Conservation (phyloP, 2,888 invertebrate genomes). For the Apamea epomidion region DNA sequence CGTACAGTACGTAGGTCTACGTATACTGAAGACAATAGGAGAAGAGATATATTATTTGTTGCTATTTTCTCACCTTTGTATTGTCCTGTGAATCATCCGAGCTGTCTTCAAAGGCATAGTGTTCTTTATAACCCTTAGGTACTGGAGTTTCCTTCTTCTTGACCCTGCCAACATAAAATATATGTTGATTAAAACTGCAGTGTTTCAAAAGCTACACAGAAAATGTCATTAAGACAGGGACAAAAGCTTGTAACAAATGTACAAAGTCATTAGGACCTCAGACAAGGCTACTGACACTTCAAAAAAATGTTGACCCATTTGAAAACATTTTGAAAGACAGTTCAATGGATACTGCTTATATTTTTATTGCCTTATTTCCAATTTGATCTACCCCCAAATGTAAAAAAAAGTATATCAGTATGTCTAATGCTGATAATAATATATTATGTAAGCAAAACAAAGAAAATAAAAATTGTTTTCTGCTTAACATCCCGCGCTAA, state of each 20-base stretch:
- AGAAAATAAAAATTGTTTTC: conserved; percentile 7
- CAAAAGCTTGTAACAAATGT: conserved; percentile 9
- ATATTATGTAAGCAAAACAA: conserved; percentile 4
- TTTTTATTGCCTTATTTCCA: not conserved
- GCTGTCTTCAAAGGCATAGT: conserved; percentile 87
- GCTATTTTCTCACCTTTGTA: conserved; percentile 74
- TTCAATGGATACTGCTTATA: not conserved
- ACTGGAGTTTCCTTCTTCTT: conserved; percentile 91
- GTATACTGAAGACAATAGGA: conserved; percentile 1
- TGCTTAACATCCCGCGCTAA: conserved; percentile 45
- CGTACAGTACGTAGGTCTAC: not conserved
- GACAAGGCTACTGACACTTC: not conserved
- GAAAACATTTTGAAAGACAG: not conserved
- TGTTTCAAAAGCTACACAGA: not conserved
- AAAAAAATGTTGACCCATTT: not conserved
- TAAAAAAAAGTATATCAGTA: not conserved
- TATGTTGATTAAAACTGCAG: conserved; percentile 13
- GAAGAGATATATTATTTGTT: not conserved
- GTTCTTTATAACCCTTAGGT: conserved; percentile 89
- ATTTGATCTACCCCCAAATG: conserved; percentile 5
- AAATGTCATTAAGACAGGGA: not conserved
- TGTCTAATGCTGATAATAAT: conserved; percentile 15
- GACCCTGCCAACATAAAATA: conserved; percentile 82
- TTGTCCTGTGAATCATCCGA: conserved; percentile 87
- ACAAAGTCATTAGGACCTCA: not conserved